Evolutionary conservation across 2,113 vertebrate species (phyloP), one percentile per base, ranked within the genome.

Genomic region (Cryptomyrus ogoouensis): DNA sequence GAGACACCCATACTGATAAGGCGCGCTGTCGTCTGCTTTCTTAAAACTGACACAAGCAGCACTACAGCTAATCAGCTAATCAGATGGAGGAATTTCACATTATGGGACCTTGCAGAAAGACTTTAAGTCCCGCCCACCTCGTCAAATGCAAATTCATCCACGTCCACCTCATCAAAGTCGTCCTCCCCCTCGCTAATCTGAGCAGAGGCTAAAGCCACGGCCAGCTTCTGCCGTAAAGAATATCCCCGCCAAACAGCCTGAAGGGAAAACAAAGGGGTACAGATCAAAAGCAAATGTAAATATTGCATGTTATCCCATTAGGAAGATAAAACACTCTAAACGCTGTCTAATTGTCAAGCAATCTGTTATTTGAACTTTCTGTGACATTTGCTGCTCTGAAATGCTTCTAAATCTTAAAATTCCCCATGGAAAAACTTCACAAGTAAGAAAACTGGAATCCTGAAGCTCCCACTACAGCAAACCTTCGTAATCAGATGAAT

Each of bases 351-450:
- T 97, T 97, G 96, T 96, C 93, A 94, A 96, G 95, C 94, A 96
- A 96, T 98, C 96, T 99, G 97, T 94, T 96, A 97, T 97, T 95
- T 98, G 98, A 99, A 99, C 98, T 99, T 97, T 97, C 95, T 92
- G 94, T 98, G 98, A 99, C 98, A 98, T 93, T 96, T 94, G 93
- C 95, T 97, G 96, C 94, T 94, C 95, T 95, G 95, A 93, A 94
- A 95, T 94, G 94, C 96, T 96, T 96, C 96, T 97, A 97, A 97
- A 97, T 96, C 96, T 95, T 95, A 93, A 94, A 95, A 96, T 96
- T 97, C 98, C 97, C 97, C 94, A 46, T 91, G 91, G 95, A 96
- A 95, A 95, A 93, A 95, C 95, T 94, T 92, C 92, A 93, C 93
- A 93, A 94, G 95, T 95, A 95, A 96, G 95, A 94, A 94, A 94